Evolutionary conservation across 2,888 invertebrate species (phyloP).

Genomic region (Brachyopa scutellaris): DNA sequence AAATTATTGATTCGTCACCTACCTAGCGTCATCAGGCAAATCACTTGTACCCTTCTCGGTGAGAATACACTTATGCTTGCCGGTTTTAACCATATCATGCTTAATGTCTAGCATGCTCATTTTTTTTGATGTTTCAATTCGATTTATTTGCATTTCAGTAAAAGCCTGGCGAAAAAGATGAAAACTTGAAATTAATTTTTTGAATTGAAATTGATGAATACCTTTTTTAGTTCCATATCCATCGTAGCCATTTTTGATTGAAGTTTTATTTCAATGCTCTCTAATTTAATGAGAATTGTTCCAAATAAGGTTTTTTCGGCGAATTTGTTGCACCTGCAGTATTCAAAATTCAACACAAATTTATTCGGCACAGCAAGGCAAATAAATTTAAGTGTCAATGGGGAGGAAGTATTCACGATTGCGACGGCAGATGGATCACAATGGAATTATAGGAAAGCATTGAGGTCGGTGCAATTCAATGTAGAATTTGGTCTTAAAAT

Average conservation of each 20-base stretch:
- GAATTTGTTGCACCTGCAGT: slow-evolving; percentile 72
- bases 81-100: slow-evolving; percentile 86
- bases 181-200: neutral
- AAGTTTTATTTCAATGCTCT: slow-evolving; percentile 18
- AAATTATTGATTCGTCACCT: neutral
- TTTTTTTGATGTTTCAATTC: slow-evolving; percentile 89
- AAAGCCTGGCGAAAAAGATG: slow-evolving; percentile 84
- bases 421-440: neutral
- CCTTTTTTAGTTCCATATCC: slow-evolving; percentile 81
- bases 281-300: slow-evolving; percentile 1
- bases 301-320: slow-evolving; percentile 38
- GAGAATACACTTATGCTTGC: slow-evolving; percentile 87
- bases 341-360: too few species aligned
- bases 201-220: slow-evolving; percentile 56
- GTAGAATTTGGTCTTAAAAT: too few species aligned
- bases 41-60: slow-evolving; percentile 84
- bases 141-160: slow-evolving; percentile 89
- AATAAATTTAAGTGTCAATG: slow-evolving; percentile 38
- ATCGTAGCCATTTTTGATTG: slow-evolving; percentile 78
- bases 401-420: neutral
- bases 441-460: neutral
- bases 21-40: slow-evolving; percentile 80
- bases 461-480: too few species aligned
- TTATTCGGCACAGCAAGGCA: too few species aligned
- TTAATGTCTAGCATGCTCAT: slow-evolving; percentile 89